Percentiles rank a stretch among this genome's conserved stretches.
Conservation (phyloP, 2,797 vertebrate genomes). For the Leuciscus waleckii region DNA sequence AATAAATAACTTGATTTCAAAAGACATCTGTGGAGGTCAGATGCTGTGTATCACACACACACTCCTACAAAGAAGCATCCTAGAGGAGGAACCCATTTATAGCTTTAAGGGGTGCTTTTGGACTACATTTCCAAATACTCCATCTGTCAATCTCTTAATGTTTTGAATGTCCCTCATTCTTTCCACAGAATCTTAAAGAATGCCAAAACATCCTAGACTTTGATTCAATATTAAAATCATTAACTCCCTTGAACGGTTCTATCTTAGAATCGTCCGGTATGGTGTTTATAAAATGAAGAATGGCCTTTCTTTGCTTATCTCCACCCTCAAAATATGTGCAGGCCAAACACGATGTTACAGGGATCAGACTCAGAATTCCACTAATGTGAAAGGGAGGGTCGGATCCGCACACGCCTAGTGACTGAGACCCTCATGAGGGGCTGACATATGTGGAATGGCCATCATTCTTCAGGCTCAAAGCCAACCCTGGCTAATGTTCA, state of each 20-base stretch:
- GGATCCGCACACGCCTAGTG: constrained; percentile 30
- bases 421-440: constrained; percentile 37
- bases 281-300: constrained; percentile 32
- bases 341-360: constrained; percentile 42
- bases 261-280: not conserved
- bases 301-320: constrained; percentile 16
- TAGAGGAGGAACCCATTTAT: constrained; percentile 4
- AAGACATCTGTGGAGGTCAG: not conserved
- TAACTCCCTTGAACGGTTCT: not conserved
- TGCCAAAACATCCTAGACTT: constrained; percentile 3
- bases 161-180: constrained; percentile 5
- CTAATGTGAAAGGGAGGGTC: constrained; percentile 56
- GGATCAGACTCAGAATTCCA: constrained; percentile 58
- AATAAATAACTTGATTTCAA: constrained; percentile 32
- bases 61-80: constrained; percentile 11
- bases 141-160: constrained; percentile 24
- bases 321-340: constrained; percentile 29
- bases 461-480: constrained; percentile 23
- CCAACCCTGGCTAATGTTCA: constrained; percentile 30
- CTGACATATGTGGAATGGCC: constrained; percentile 47
- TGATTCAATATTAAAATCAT: constrained; percentile 18
- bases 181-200: constrained; percentile 2
- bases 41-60: not conserved
- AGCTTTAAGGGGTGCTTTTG: constrained; percentile 13
- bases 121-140: constrained; percentile 12